Conservation (phyloP, 92 coral and sea anemone genomes). For the Pocillopora meandrina region DNA sequence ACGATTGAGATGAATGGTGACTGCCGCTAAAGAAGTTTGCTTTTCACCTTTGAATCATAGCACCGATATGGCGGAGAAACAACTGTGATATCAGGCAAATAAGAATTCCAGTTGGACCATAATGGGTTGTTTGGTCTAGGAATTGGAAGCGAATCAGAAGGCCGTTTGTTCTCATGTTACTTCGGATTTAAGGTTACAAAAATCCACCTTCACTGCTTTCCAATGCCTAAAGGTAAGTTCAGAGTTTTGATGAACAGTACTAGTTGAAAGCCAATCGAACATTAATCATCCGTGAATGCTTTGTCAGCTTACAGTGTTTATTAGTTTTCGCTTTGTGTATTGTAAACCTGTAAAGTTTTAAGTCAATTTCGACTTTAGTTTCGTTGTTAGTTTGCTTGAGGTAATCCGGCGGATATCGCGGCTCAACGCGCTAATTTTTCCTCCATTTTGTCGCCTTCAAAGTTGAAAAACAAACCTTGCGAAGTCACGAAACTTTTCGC, state of each 20-base stretch:
- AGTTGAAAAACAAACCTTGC: neutral
- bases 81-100: constrained; percentile 37
- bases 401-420: constrained; percentile 33
- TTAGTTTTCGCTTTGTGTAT: constrained; percentile 50
- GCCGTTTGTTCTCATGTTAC: neutral
- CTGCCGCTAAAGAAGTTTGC: constrained; percentile 10
- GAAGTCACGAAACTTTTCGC: constrained; percentile 19
- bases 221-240: constrained; percentile 28
- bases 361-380: constrained; percentile 30
- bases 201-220: neutral
- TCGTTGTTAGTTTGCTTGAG: constrained; percentile 33
- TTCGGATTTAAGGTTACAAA: constrained; percentile 1
- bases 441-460: constrained; percentile 22
- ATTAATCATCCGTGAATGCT: constrained; percentile 47
- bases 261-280: constrained; percentile 36
- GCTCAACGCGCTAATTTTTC: constrained; percentile 38
- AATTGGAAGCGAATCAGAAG: neutral
- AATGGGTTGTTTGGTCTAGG: constrained; percentile 39
- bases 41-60: neutral
- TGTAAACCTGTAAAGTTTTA: constrained; percentile 39
- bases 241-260: constrained; percentile 8
- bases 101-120: constrained; percentile 33
- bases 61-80: constrained; percentile 21
- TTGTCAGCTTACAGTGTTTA: constrained; percentile 47
- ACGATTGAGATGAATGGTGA: neutral